Conservation (phyloP, 2,888 invertebrate genomes). For the Cheilosia pagana region DNA sequence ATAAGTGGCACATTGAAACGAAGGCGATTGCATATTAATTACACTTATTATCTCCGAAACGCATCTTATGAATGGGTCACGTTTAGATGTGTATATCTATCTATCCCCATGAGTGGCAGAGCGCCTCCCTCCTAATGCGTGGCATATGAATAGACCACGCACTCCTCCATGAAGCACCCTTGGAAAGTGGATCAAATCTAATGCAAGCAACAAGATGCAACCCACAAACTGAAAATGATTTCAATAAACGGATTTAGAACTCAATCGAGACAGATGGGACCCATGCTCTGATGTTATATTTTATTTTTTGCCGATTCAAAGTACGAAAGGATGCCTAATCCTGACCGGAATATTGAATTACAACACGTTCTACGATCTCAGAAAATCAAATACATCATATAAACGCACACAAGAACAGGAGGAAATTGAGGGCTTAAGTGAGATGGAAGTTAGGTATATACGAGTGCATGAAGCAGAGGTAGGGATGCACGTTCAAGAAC, state of each 20-base stretch:
- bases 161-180: conserved; percentile 11
- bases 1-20: conserved; percentile 59
- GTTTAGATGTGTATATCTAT: conserved; percentile 18
- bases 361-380: conserved; percentile 35
- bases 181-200: conserved; percentile 46
- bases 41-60: conserved; percentile 60
- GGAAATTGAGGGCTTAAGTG: conserved; percentile 34
- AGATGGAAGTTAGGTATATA: neutral
- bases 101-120: conserved; percentile 17
- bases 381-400: neutral
- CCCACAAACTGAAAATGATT: conserved; percentile 19
- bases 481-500: conserved; percentile 27
- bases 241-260: conserved; percentile 43
- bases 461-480: conserved; percentile 1
- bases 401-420: neutral
- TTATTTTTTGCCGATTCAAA: conserved; percentile 24
- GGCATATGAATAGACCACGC: conserved; percentile 44
- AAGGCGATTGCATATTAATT: conserved; percentile 72
- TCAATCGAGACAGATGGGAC: conserved; percentile 39
- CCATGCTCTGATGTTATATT: neutral
- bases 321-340: conserved; percentile 50
- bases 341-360: conserved; percentile 61
- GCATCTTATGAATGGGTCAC: conserved; percentile 50
- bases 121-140: conserved; percentile 22
- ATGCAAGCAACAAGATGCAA: conserved; percentile 3